These are phyloP conservation scores for Pedionomus torquatus DNA, from an alignment of 2,113 vertebrate genomes.

Conservation along the genomic window DNA sequence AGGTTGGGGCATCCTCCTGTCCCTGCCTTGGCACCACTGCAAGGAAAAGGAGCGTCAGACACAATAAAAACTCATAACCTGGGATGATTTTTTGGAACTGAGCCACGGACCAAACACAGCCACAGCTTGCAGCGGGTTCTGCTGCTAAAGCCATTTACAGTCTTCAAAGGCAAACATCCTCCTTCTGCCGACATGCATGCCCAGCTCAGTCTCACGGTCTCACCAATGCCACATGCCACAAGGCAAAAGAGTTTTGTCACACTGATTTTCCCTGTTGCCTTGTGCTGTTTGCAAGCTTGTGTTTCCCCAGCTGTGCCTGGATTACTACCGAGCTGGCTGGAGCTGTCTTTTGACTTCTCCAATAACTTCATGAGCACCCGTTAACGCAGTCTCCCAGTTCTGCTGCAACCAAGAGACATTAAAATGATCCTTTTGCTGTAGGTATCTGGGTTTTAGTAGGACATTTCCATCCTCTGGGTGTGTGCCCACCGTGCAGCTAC, in stretches of 20 bases:
- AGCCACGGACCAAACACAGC: rapidly evolving
- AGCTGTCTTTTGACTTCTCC: neutral
- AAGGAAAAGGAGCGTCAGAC: neutral
- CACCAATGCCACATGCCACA: neutral
- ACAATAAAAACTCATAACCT: rapidly evolving
- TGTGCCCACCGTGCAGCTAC: neutral
- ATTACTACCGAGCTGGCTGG: rapidly evolving
- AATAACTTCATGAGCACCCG: neutral
- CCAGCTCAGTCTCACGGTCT: rapidly evolving
- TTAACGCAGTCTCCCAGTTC: neutral
- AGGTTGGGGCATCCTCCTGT: rapidly evolving
- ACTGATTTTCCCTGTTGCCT: neutral
- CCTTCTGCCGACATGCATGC: rapidly evolving
- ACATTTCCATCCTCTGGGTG: neutral
- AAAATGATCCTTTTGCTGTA: rapidly evolving
- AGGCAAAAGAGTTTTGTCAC: rapidly evolving
- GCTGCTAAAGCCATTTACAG: neutral
- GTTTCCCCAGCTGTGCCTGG: neutral
- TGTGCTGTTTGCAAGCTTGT: neutral
- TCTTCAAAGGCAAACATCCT: neutral
- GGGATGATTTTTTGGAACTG: neutral
- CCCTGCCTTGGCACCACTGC: neutral
- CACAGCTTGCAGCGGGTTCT: neutral
- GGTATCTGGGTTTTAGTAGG: neutral
- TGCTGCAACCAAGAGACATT: neutral